Percentiles rank a stretch among this genome's conserved stretches.
Evolutionary conservation across 2,113 vertebrate species (phyloP).

Genomic region (Thunnus thynnus): DNA sequence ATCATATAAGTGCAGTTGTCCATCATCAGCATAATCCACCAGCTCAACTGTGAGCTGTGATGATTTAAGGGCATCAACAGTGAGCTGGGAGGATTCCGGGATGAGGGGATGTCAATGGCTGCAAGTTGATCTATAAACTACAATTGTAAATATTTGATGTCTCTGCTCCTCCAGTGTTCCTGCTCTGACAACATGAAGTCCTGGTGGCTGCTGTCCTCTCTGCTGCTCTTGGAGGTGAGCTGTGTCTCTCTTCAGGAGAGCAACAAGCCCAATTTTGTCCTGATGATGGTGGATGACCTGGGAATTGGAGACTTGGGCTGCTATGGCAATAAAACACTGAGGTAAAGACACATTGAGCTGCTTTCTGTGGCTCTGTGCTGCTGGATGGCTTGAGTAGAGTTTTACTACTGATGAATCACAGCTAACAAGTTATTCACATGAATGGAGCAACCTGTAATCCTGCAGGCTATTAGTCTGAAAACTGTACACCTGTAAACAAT

Average conservation of each 20-base stretch:
- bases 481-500: too few relatives aligned
- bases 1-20: too few relatives aligned
- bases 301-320: slow-evolving; percentile 93
- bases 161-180: not conserved
- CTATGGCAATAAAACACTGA: slow-evolving; percentile 91
- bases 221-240: slow-evolving; percentile 30
- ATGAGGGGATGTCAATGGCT: too few relatives aligned
- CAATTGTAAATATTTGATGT: not conserved
- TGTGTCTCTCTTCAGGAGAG: slow-evolving; percentile 7
- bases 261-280: slow-evolving; percentile 85
- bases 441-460: too few relatives aligned
- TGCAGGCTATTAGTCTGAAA: too few relatives aligned
- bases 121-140: not conserved
- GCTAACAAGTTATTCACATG: too few relatives aligned
- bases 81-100: too few relatives aligned
- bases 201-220: slow-evolving; percentile 41
- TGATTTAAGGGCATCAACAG: too few relatives aligned
- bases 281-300: slow-evolving; percentile 93
- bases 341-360: slow-evolving; percentile 74
- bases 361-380: not conserved
- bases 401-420: not conserved
- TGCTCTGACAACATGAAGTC: slow-evolving; percentile 79
- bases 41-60: too few relatives aligned
- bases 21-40: too few relatives aligned
- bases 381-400: not conserved